Conservation (phyloP, 1,140 invertebrate species). For the Pachyrhynchus sulphureomaculatus region DNA sequence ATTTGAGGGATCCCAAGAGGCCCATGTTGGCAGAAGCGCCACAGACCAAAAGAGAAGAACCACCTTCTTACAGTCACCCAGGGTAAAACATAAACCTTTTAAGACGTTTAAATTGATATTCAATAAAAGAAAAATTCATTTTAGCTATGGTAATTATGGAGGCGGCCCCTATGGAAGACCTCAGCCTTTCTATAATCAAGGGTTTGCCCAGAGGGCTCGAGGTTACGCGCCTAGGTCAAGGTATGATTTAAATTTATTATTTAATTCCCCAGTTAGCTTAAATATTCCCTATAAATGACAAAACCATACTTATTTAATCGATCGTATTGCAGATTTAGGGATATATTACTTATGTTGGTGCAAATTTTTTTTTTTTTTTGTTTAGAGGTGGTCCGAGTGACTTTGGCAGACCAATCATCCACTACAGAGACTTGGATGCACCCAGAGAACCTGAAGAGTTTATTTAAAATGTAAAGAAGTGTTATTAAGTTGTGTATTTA, state of each 20-base stretch:
- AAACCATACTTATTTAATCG: no score
- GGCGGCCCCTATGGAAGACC: constrained; percentile 41
- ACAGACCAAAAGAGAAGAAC: constrained; percentile 52
- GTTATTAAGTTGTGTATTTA: neutral
- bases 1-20: constrained; percentile 91
- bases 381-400: constrained; percentile 63
- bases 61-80: constrained; percentile 55
- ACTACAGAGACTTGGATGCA: constrained; percentile 89
- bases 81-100: no score
- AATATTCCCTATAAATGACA: no score
- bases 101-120: no score
- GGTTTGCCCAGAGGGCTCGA: constrained; percentile 44
- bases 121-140: no score
- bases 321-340: no score
- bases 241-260: constrained; percentile 52
- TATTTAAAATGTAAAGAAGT: constrained; percentile 55
- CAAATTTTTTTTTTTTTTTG: neutral
- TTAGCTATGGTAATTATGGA: constrained; percentile 3
- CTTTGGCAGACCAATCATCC: constrained; percentile 76
- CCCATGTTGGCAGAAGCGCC: constrained; percentile 91
- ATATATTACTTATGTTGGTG: no score
- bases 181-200: constrained; percentile 53
- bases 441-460: constrained; percentile 85
- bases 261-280: no score
- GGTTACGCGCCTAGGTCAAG: constrained; percentile 45